Base-by-base conservation (phyloP, 2,888 invertebrate genomes). In the Cynaeus angustus region DNA sequence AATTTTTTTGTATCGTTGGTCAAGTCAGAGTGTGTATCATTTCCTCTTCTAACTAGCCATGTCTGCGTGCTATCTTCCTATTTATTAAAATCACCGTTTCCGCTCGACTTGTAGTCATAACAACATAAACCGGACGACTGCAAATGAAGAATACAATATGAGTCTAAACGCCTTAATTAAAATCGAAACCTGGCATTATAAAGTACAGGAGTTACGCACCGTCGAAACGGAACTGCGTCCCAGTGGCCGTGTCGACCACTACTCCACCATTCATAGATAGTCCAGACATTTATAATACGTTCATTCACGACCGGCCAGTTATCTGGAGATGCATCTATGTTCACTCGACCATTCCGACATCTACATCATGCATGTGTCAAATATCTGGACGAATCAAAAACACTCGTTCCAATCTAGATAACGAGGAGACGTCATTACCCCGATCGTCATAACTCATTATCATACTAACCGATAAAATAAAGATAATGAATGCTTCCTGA, bases 151-250 rank as follows among this genome's bases (percentile, higher is more conserved):
- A 41, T 12, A 58, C 13, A 13, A 12, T 12, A 53, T 53, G 14
- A 8, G 30, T 12, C 30, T 53, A 33, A 21, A 59, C 46, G 30
- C 45, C 45, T 28, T 59, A 61, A 61, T 61, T 61, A 61, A 56
- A 41, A 56, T 46, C 37, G 56, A 66, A 48, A 61, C 50, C 43
- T 43, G 16, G n/a, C 33, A 56, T 45, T 61, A 26, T 30, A 10
- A 9, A 21, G n/a, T 68, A 58, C 66, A 67, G 71, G 70, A 71
- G 70, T 72, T 68, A 70, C 52, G 67, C 53, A 46, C 10, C 74
- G 75, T 74, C 75, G 64, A 71, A 75, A 75, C 77, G 77, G 77
- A 77, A 77, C 75, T 77, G 72, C 77, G 76, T 77, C 72, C 74
- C 77, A 77, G 73, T 77, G 75, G 73, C 70, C 74, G 75, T 74